Conservation (phyloP, 53 echinoderm and acorn worm genomes). For the Mesocentrotus franciscanus region DNA sequence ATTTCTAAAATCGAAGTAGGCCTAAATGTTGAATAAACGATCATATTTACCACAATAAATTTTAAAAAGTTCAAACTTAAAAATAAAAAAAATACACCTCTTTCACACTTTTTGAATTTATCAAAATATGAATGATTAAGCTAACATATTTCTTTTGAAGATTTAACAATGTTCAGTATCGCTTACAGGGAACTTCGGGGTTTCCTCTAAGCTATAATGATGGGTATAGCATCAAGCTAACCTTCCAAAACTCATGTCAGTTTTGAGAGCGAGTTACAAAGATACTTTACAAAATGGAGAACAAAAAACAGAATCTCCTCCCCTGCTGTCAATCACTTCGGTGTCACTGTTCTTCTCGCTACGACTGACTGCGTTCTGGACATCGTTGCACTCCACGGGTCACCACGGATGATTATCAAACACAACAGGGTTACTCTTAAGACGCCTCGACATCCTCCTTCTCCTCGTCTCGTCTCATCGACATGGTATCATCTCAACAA, state of each 20-base stretch:
- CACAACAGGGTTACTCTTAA: conserved; percentile 24
- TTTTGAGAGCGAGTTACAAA: not conserved
- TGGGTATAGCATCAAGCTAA: not conserved
- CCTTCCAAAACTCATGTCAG: not conserved
- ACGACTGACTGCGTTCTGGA: conserved; percentile 15
- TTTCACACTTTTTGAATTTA: too few species aligned
- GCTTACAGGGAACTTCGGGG: not conserved
- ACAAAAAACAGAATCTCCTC: not conserved
- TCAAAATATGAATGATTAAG: too few species aligned
- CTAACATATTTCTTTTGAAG: not conserved
- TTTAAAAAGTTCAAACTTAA: too few species aligned
- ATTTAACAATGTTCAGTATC: too few species aligned
- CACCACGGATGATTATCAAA: conserved; percentile 39
- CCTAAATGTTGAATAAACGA: too few species aligned
- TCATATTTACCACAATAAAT: too few species aligned
- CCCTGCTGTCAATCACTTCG: not conserved
- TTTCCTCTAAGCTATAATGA: not conserved
- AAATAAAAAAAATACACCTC: too few species aligned
- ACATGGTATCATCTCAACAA: conserved; percentile 9
- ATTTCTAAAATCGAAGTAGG: too few species aligned
- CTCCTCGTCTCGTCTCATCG: not conserved
- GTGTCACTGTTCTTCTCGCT: conserved; percentile 5
- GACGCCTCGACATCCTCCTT: not conserved
- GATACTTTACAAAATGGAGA: not conserved
- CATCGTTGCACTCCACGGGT: conserved; percentile 7